Conservation (phyloP, 2,113 vertebrate genomes). For the Talpa occidentalis region DNA sequence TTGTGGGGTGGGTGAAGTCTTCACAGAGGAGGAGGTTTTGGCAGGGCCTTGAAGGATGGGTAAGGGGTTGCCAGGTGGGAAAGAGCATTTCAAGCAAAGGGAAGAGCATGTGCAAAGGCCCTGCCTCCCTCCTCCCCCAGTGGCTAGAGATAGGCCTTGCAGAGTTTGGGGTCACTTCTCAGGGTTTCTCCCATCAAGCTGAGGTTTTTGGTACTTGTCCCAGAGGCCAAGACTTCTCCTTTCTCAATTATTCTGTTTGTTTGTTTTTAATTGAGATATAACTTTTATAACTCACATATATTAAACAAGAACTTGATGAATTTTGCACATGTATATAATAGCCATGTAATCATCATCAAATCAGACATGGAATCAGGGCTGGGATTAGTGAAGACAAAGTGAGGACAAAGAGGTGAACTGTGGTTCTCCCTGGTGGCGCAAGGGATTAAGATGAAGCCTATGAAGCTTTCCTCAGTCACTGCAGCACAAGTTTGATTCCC, state of each 20-base stretch:
- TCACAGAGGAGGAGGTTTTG: not conserved
- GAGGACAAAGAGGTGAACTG: not conserved
- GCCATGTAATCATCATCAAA: not conserved
- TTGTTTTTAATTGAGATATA: not conserved
- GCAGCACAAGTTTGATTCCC: no score
- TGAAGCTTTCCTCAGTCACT: no score
- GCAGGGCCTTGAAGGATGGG: not conserved
- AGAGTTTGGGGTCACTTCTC: not conserved
- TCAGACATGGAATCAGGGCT: not conserved
- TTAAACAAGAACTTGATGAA: slow-evolving; percentile 7
- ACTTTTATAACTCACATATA: not conserved
- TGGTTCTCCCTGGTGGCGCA: not conserved
- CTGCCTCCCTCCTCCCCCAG: no score
- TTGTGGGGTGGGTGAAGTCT: not conserved
- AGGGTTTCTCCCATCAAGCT: not conserved
- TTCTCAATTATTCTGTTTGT: not conserved
- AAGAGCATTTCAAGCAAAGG: not conserved
- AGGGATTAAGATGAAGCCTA: no score
- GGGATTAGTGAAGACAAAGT: not conserved
- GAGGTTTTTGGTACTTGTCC: not conserved
- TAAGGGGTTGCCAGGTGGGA: not conserved
- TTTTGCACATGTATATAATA: not conserved
- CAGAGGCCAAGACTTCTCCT: not conserved
- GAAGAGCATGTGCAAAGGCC: not conserved
- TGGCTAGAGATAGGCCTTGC: not conserved